Evolutionary conservation across 2,888 invertebrate species (phyloP), one percentile per base, ranked within the genome.

Genomic region (Antheraea assamensis): DNA sequence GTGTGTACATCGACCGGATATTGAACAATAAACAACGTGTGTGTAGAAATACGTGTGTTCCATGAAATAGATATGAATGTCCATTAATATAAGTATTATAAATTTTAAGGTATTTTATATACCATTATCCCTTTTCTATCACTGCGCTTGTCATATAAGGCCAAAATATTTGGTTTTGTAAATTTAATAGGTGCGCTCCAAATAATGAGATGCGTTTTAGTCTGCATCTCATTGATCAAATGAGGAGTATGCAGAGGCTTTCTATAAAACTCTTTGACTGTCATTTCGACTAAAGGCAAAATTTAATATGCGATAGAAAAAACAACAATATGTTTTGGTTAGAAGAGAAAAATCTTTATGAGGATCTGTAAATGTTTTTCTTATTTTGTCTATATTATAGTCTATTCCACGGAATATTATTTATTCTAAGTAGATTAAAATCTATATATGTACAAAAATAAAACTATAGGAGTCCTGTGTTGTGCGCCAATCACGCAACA

Each of bases 1-100:
- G 61, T 64, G 66, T 42, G 72, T 66, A 49, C 31, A 49, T 66
- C 72, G 47, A 30, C 30, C 72, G 72, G 72, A 72, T 49, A 66
- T 66, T 47, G 64, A 52, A 66, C 66, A 72, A 66, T 49, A 31
- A 49, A 66, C 31, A 49, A 15, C 58, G 66, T 64, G 31, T 27
- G 27, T 30, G 3, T 7, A 3, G 24, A 64, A n/a, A n/a, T n/a
- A n/a, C n/a, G n/a, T n/a, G n/a, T n/a, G n/a, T 30, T 72, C 30
- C 13, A n/a, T 66, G 49, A 58, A 72, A 49, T 30, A 52, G 3
- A 31, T 52, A 64, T 47, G 31, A 13, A 35, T 64, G 27, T 64
- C 5, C 0, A 58, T 21, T 55, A 7, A n/a, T 55, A 21, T n/a
- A 7, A 8, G 52, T 52, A 52, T 64, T 64, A 64, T 27, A 64